These are phyloP conservation scores for Genyomyrus donnyi DNA, from an alignment of 2,113 vertebrate species.

Conservation along the genomic window DNA sequence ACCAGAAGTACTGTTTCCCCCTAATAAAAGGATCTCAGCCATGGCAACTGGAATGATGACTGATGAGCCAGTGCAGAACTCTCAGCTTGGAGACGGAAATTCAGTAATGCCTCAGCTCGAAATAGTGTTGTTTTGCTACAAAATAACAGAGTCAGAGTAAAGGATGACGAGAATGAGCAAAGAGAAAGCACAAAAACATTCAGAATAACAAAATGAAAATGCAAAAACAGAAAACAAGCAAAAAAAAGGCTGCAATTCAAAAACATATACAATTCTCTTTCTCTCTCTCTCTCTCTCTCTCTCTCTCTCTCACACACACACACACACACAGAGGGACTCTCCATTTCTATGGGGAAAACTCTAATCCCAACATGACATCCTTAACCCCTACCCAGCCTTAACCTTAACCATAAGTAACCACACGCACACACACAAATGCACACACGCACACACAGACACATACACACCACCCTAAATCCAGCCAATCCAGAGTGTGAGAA, in stretches of 20 bases:
- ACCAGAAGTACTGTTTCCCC: neutral
- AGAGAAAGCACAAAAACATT: neutral
- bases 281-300: too few species aligned
- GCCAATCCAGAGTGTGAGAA: neutral
- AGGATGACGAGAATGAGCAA: neutral
- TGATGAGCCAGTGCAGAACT: neutral
- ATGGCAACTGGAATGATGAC: neutral
- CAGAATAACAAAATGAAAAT: neutral
- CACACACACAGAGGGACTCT: too few species aligned
- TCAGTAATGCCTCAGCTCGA: neutral
- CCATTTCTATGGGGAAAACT: too few species aligned
- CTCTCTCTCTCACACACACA: too few species aligned
- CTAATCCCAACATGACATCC: too few species aligned
- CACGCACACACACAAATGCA: too few species aligned
- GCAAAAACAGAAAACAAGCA: neutral
- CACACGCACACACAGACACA: neutral
- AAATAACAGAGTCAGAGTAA: neutral
- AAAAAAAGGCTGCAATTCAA: too few species aligned
- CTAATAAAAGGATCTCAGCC: neutral
- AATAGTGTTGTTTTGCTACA: neutral
- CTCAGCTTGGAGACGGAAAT: neutral
- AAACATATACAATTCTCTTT: too few species aligned
- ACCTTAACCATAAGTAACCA: neutral
- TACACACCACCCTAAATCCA: neutral
- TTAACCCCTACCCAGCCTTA: too few species aligned